phyloP scores from a whole-genome alignment of 1,140 invertebrate species.

The Papilio glaucus region DNA sequence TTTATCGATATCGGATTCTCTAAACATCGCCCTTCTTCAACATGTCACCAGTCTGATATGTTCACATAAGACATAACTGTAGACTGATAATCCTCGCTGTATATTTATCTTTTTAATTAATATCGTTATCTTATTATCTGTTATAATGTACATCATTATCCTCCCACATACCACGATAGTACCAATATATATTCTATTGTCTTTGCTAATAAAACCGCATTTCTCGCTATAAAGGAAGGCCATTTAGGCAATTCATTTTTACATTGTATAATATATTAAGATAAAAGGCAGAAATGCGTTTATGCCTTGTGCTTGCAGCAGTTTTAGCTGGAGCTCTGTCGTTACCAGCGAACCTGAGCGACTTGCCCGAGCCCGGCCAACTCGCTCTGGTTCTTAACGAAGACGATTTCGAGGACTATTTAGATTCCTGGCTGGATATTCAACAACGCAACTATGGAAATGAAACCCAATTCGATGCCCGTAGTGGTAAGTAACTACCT shows the following conservation, averaged over 20 bases:
- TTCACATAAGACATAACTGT: neutral
- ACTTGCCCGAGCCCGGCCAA: conserved; percentile 53
- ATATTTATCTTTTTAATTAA: conserved; percentile 2
- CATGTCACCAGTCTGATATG: neutral
- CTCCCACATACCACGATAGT: conserved; percentile 14
- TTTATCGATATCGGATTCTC: too few relatives aligned
- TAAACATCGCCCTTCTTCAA: too few relatives aligned
- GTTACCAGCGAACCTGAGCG: conserved; percentile 41
- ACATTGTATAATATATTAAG: neutral
- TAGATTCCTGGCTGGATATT: conserved; percentile 65
- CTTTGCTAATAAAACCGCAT: neutral
- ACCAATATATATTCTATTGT: conserved; percentile 28
- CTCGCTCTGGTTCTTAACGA: conserved; percentile 62
- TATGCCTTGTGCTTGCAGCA: conserved; percentile 9
- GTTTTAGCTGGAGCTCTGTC: conserved; percentile 37
- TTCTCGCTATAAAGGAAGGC: neutral
- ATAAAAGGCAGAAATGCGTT: conserved; percentile 9
- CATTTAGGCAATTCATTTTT: conserved; percentile 1
- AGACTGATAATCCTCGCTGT: neutral
- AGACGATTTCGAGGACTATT: conserved; percentile 74
- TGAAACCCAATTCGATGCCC: conserved; percentile 38
- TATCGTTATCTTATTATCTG: conserved; percentile 4
- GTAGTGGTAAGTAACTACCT: conserved; percentile 55
- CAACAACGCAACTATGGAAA: conserved; percentile 59
- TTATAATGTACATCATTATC: conserved; percentile 1